A percentile compares a stretch with the other conserved stretches of the same genome.
These are phyloP conservation scores for Leptopilina drosophilae DNA, from an alignment of 2,888 invertebrate species.

Conservation along the genomic window DNA sequence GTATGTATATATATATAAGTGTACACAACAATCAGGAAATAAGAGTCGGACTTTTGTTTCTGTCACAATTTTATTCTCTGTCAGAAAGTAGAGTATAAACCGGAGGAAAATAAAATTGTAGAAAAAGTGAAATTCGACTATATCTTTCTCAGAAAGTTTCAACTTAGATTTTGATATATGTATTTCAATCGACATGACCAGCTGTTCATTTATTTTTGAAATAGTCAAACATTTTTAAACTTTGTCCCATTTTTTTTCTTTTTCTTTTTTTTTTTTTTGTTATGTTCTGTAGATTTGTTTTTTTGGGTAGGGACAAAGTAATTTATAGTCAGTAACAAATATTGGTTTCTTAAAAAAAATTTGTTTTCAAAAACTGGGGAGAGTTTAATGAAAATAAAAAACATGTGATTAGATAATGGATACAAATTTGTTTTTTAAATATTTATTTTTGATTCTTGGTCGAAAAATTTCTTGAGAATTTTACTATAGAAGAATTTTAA, in stretches of 20 bases:
- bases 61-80: conserved; percentile 6
- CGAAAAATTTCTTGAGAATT: too few species aligned
- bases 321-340: neutral
- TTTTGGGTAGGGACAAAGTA: neutral
- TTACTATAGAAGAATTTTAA: too few species aligned
- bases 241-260: neutral
- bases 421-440: too few species aligned
- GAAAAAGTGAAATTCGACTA: conserved; percentile 17
- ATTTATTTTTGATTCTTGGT: too few species aligned
- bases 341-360: too few species aligned
- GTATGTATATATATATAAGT: neutral
- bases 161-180: conserved; percentile 12
- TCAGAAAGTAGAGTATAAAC: conserved; percentile 5
- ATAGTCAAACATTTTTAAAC: conserved; percentile 23
- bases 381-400: too few species aligned
- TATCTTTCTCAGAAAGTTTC: conserved; percentile 5
- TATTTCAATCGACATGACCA: conserved; percentile 28
- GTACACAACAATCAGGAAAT: neutral
- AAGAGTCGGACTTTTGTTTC: neutral
- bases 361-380: too few species aligned
- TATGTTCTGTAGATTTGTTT: neutral
- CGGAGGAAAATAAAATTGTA: neutral
- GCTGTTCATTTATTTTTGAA: conserved; percentile 32
- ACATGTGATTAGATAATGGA: too few species aligned
- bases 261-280: too few species aligned